Base-by-base conservation (phyloP, 2,888 invertebrate genomes). In the Calliopum simillimum region DNA sequence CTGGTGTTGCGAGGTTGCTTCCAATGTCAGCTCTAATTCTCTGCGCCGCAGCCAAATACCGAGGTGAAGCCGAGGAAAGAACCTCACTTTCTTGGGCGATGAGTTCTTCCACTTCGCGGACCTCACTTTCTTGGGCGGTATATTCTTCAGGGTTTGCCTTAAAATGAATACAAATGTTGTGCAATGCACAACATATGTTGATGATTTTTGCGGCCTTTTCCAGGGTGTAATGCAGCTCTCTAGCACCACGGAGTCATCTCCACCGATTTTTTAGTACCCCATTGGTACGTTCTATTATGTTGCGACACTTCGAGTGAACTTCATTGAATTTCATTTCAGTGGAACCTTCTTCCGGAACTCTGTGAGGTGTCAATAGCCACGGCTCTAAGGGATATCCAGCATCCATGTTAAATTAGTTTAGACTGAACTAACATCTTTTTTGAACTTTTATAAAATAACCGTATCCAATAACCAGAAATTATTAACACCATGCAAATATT, bases 321-420 rank as follows among this genome's bases (percentile, higher is more conserved):
- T 63, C 44, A 33, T 65, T 69, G 69, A 21, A 51, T 23, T 62
- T 63, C 44, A 33, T 65, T 59, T 70, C 49, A 19, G 51, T 16
- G 25, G 65, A 43, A 21, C 44, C 66, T 51, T 55, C 43, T 49
- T 51, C 65, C 2, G 46, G 23, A 41, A 51, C 51, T 44, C 70
- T 59, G 33, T 65, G 59, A 16, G 65, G 59, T n/a, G 65, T 58
- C 16, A 55, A 61, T 5, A 70, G 53, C 55, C 66, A 66, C 8
- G 69, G 69, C 41, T 70, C 65, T 33, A 64, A 49, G 25, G 56
- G 65, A 58, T 65, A 65, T 66, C 61, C 59, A 55, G 66, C 53
- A 14, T 61, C 66, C n/a, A 51, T 61, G 66, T 33, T 61, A 43
- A 21, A 55, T 23, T 33, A 33, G 33, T 33, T 33, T 6, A 33